A percentile compares a stretch with the other conserved stretches of the same genome.
Conservation (phyloP, 1,140 invertebrate species). For the Oedothorax gibbosus region DNA sequence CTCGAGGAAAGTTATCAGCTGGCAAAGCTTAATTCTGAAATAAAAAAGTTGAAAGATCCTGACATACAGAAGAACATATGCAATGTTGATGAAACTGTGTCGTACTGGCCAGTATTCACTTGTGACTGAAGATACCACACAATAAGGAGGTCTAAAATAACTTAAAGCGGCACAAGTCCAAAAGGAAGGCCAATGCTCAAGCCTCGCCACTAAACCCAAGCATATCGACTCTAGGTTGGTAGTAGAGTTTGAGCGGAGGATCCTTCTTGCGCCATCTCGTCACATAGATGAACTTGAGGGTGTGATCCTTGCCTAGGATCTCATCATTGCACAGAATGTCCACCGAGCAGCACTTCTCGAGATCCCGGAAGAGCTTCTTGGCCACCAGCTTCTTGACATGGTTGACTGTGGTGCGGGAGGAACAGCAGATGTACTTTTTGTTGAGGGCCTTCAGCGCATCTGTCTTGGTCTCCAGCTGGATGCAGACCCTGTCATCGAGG, state of each 20-base stretch:
- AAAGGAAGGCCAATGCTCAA: background rate
- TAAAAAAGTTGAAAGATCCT: too few relatives aligned
- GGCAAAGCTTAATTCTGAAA: too few relatives aligned
- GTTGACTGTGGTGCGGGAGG: constrained; percentile 44
- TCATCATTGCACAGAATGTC: constrained; percentile 56
- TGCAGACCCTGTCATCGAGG: constrained; percentile 41
- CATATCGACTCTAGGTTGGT: constrained; percentile 43
- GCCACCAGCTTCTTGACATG: constrained; percentile 53
- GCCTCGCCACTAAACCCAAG: constrained; percentile 9
- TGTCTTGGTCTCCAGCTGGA: constrained; percentile 44
- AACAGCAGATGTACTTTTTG: constrained; percentile 48
- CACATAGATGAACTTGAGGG: constrained; percentile 51
- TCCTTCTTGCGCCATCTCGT: constrained; percentile 49
- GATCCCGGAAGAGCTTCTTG: constrained; percentile 41
- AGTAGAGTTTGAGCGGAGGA: constrained; percentile 45
- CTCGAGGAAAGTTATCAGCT: too few relatives aligned
- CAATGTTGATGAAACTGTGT: too few relatives aligned
- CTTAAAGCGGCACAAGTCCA: too few relatives aligned
- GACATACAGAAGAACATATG: too few relatives aligned
- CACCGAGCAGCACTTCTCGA: constrained; percentile 42
- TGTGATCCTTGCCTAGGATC: constrained; percentile 53
- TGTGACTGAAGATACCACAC: background rate
- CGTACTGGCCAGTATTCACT: too few relatives aligned
- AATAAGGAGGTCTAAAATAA: background rate
- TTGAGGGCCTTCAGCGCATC: constrained; percentile 25